These are phyloP conservation scores for Peromyscus melanophrys DNA, from an alignment of 2,797 vertebrate genomes.

Conservation along the genomic window DNA sequence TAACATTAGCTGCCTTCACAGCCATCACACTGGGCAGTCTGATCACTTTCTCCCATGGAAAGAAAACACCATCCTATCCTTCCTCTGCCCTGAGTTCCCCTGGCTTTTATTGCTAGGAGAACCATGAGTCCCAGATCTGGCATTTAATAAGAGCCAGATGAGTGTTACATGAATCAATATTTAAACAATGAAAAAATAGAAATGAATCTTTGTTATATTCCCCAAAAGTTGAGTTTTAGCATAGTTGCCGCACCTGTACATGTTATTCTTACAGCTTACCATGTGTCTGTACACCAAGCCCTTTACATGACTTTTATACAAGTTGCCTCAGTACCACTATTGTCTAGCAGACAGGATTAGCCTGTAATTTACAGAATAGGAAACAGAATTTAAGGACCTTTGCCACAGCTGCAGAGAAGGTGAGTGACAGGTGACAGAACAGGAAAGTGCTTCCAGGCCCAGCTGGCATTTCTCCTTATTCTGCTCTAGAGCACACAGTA, in stretches of 20 bases:
- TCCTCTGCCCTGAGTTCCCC: neutral
- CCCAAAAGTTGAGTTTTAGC: constrained; percentile 1
- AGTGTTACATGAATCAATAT: neutral
- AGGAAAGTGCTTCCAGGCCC: neutral
- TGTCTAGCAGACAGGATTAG: neutral
- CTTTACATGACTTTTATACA: neutral
- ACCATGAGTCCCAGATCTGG: neutral
- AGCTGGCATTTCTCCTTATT: neutral
- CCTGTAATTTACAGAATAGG: neutral
- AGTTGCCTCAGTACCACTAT: neutral
- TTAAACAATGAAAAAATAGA: constrained; percentile 33
- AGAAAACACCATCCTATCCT: neutral
- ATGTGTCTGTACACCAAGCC: neutral
- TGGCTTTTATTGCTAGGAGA: neutral
- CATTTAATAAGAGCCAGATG: neutral
- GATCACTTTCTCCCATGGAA: neutral
- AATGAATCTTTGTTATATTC: neutral
- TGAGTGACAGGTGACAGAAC: neutral
- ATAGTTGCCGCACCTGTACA: neutral
- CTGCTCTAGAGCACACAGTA: neutral
- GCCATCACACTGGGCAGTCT: neutral
- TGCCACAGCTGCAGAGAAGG: neutral
- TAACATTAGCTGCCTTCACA: neutral
- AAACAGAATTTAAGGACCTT: constrained; percentile 42
- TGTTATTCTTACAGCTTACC: neutral